Evolutionary conservation across 2,888 invertebrate species (phyloP).

Genomic region (Folsomia candida): DNA sequence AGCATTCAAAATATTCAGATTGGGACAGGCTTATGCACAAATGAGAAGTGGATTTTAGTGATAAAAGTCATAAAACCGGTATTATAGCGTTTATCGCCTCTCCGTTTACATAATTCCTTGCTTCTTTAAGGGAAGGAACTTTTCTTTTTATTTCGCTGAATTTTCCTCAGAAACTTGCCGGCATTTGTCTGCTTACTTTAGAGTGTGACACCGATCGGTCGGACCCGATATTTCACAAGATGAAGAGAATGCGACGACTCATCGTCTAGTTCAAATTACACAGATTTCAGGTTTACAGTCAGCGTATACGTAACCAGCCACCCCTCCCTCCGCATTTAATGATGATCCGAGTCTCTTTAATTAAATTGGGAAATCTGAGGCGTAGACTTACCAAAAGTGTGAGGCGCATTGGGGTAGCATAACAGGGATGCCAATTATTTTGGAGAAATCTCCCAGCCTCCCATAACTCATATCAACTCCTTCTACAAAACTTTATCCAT

Average conservation of each 20-base stretch:
- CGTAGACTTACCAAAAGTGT: not conserved
- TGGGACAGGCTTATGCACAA: too few relatives aligned
- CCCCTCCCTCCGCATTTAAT: not conserved
- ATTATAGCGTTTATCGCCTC: too few relatives aligned
- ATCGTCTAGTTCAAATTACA: not conserved
- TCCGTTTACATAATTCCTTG: too few relatives aligned
- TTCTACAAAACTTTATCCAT: not conserved
- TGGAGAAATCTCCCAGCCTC: not conserved
- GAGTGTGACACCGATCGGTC: not conserved
- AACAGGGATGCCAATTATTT: slow-evolving; percentile 12
- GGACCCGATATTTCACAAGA: not conserved
- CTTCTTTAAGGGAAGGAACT: not conserved
- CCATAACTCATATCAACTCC: not conserved
- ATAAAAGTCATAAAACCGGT: too few relatives aligned
- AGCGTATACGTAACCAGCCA: not conserved
- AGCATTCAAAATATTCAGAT: too few relatives aligned
- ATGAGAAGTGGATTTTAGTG: too few relatives aligned
- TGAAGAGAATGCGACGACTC: not conserved
- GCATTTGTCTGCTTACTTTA: not conserved
- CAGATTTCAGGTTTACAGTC: not conserved
- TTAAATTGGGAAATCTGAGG: slow-evolving; percentile 13
- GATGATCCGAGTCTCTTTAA: slow-evolving; percentile 10
- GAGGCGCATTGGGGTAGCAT: not conserved
- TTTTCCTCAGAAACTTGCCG: too few relatives aligned
- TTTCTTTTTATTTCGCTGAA: too few relatives aligned